Evolutionary conservation across 2,113 vertebrate genomes (phyloP).

Genomic region (Oxygymnocypris stewartii): DNA sequence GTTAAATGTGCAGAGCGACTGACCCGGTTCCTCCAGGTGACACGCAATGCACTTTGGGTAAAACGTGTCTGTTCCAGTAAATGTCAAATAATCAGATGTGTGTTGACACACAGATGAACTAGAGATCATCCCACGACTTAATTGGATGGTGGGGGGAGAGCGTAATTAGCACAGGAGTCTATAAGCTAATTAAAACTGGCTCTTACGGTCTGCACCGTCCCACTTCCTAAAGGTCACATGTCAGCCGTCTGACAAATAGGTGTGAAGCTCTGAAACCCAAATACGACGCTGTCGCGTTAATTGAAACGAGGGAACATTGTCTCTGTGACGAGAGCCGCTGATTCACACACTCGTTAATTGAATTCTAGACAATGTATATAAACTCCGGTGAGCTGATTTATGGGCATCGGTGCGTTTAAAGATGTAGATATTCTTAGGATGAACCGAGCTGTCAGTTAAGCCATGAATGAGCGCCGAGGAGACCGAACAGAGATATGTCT

Average conservation of each 20-base stretch:
- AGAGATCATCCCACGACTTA: neutral
- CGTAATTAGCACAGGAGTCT: neutral
- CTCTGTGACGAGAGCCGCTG: neutral
- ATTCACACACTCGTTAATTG: neutral
- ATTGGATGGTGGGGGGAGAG: neutral
- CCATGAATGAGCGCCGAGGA: neutral
- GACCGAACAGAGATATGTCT: conserved; percentile 23
- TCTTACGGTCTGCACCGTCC: neutral
- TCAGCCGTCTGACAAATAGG: conserved; percentile 33
- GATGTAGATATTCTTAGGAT: conserved; percentile 11
- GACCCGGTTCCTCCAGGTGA: no score
- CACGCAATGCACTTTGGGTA: conserved; percentile 9
- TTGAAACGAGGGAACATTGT: conserved; percentile 20
- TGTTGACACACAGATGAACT: neutral
- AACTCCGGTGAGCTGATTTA: neutral
- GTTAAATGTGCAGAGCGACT: neutral
- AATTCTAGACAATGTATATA: no score
- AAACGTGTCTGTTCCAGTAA: neutral
- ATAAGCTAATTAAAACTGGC: conserved; percentile 4
- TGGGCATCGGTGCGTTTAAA: neutral
- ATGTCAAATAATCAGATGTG: neutral
- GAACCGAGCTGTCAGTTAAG: conserved; percentile 41
- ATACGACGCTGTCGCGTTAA: neutral
- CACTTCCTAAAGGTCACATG: conserved; percentile 40
- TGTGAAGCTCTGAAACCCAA: neutral